phyloP scores from a whole-genome alignment of 2,113 vertebrate species.

The Zapus hudsonius region DNA sequence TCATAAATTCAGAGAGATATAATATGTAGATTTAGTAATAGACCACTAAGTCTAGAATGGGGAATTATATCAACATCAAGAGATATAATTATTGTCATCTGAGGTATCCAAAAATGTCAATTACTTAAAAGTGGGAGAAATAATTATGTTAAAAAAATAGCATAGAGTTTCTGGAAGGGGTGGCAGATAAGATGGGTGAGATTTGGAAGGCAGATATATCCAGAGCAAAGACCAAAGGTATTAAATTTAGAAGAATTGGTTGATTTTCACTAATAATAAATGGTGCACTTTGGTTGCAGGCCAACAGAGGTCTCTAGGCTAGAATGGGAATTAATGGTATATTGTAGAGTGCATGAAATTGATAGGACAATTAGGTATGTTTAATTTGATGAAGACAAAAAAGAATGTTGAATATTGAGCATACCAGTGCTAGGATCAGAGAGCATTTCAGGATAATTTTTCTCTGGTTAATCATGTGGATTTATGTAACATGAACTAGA shows the following conservation, averaged over 20 bases:
- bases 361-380: background rate
- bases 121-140: background rate
- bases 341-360: background rate
- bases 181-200: background rate
- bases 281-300: background rate
- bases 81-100: background rate
- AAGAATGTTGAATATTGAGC: background rate
- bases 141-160: background rate
- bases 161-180: background rate
- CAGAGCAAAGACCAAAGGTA: background rate
- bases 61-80: background rate
- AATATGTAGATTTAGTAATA: background rate
- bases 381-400: conserved; percentile 1
- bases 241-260: background rate
- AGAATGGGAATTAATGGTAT: background rate
- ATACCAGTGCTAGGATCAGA: background rate
- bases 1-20: background rate
- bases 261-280: background rate
- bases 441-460: conserved; percentile 18
- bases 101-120: background rate
- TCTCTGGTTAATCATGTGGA: background rate
- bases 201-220: background rate
- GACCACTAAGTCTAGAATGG: background rate
- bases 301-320: background rate
- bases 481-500: background rate